phyloP scores from a whole-genome alignment of 2,888 invertebrate species.

The Lasiommata megera region DNA sequence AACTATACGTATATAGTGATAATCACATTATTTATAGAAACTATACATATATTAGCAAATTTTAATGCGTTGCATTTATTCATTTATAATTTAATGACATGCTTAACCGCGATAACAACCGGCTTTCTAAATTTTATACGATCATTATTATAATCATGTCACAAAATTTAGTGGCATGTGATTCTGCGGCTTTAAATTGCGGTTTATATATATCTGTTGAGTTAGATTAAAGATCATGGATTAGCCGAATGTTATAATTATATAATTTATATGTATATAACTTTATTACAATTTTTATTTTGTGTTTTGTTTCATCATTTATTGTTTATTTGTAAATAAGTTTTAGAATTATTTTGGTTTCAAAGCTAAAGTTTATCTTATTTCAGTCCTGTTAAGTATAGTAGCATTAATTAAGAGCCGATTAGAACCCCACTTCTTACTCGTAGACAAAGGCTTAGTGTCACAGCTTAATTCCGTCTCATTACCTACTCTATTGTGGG shows the following conservation, averaged over 20 bases:
- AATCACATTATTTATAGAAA: background rate
- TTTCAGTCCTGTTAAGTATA: background rate
- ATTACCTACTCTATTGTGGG: background rate
- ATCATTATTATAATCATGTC: constrained; percentile 20
- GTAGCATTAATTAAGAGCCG: background rate
- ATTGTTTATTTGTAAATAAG: too few relatives aligned
- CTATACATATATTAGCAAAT: background rate
- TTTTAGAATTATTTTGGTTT: too few relatives aligned
- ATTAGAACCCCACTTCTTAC: background rate
- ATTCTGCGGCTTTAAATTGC: constrained; percentile 18
- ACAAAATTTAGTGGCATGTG: constrained; percentile 13
- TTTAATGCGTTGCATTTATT: background rate
- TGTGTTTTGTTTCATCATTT: background rate
- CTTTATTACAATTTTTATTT: background rate
- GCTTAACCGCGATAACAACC: constrained; percentile 12
- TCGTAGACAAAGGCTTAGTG: background rate
- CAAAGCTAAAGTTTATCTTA: too few relatives aligned
- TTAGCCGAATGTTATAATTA: constrained; percentile 19
- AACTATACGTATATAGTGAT: background rate
- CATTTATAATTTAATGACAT: background rate
- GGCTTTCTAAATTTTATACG: constrained; percentile 17
- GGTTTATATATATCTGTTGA: constrained; percentile 18
- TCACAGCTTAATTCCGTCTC: background rate
- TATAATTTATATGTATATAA: constrained; percentile 5
- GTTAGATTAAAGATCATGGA: constrained; percentile 9